Conservation (phyloP, 2,888 invertebrate species). For the Shargacucullia verbasci region DNA sequence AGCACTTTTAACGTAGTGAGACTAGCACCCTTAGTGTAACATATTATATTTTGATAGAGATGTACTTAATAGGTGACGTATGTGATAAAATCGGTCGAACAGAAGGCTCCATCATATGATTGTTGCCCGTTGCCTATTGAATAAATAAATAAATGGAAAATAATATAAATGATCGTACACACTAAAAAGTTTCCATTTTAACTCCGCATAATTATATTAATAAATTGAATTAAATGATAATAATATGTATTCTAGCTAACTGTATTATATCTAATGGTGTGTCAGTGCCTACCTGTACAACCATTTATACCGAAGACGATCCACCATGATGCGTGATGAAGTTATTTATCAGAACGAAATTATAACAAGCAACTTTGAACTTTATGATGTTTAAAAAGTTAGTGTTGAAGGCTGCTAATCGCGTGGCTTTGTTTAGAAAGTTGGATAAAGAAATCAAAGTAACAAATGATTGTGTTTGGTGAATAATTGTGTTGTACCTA, state of each 20-base stretch:
- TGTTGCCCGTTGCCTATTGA: too few species aligned
- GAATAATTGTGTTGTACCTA: slow-evolving; percentile 37
- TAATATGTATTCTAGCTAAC: slow-evolving; percentile 46
- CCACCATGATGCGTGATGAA: slow-evolving; percentile 32
- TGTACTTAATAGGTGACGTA: too few species aligned
- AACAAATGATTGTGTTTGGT: slow-evolving; percentile 44
- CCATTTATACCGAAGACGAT: slow-evolving; percentile 52
- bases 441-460: slow-evolving; percentile 53
- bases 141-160: too few species aligned
- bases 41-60: too few species aligned
- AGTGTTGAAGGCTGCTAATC: slow-evolving; percentile 18
- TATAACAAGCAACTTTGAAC: slow-evolving; percentile 28
- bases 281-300: slow-evolving; percentile 52
- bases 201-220: slow-evolving; percentile 37
- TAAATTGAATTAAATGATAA: slow-evolving; percentile 60
- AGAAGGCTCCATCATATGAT: too few species aligned
- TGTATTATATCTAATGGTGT: slow-evolving; percentile 55
- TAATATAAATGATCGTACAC: slow-evolving; percentile 8
- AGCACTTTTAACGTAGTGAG: too few species aligned
- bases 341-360: slow-evolving; percentile 15
- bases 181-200: slow-evolving; percentile 29
- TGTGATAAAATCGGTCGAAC: too few species aligned
- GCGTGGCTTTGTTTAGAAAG: slow-evolving; percentile 29
- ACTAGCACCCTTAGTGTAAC: too few species aligned
- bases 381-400: slow-evolving; percentile 18